Evolutionary conservation across 1,140 invertebrate species (phyloP).

Genomic region (Drosophila simulans): DNA sequence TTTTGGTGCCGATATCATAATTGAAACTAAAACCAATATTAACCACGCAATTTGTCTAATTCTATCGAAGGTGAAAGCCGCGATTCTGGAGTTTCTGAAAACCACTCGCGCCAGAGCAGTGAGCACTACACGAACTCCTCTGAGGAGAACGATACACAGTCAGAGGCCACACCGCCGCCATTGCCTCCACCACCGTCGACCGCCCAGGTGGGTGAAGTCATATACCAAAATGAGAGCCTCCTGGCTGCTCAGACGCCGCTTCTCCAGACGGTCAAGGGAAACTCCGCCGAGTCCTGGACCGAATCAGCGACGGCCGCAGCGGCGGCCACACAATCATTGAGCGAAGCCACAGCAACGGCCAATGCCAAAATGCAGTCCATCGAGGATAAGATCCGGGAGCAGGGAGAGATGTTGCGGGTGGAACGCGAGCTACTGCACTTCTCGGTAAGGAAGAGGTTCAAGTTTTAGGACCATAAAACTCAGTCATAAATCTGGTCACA

Average conservation of each 20-base stretch:
- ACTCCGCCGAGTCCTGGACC: slow-evolving; percentile 81
- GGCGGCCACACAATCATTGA: slow-evolving; percentile 87
- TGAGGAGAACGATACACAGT: slow-evolving; percentile 81
- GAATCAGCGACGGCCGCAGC: slow-evolving; percentile 89
- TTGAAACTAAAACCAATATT: background rate
- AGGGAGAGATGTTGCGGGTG: slow-evolving; percentile 90
- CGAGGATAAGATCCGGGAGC: slow-evolving; percentile 86
- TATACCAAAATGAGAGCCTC: slow-evolving; percentile 85
- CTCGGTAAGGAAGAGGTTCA: slow-evolving; percentile 52
- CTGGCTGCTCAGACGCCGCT: slow-evolving; percentile 71
- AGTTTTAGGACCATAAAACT: too few relatives aligned
- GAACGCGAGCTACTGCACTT: slow-evolving; percentile 90
- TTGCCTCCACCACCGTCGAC: slow-evolving; percentile 45
- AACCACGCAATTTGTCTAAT: background rate
- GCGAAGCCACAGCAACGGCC: slow-evolving; percentile 86
- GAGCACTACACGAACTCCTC: slow-evolving; percentile 85
- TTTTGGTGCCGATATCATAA: too few relatives aligned
- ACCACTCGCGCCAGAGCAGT: slow-evolving; percentile 91
- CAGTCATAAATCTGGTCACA: background rate
- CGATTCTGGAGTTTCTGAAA: slow-evolving; percentile 90
- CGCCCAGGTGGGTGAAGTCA: slow-evolving; percentile 86
- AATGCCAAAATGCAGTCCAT: slow-evolving; percentile 85
- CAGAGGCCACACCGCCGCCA: slow-evolving; percentile 71
- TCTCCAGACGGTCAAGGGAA: slow-evolving; percentile 76
- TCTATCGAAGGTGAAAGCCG: slow-evolving; percentile 86